phyloP scores from a whole-genome alignment of 1,140 invertebrate genomes.

The Calephelis virginiensis region DNA sequence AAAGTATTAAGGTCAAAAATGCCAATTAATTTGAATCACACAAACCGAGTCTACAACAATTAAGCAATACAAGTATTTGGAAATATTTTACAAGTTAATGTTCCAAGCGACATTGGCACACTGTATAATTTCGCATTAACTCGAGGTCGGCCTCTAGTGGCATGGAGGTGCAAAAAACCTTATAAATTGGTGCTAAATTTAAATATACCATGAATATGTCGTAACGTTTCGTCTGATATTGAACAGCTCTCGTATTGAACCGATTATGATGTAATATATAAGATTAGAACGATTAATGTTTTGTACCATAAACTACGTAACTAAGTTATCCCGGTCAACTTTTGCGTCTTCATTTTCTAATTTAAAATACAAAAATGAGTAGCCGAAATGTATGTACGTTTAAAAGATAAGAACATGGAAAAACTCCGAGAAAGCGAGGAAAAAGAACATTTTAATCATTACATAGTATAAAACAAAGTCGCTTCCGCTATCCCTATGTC shows the following conservation, averaged over 20 bases:
- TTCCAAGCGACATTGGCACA: neutral
- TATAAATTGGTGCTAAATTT: constrained; percentile 17
- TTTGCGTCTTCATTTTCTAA: no score
- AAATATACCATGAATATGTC: constrained; percentile 5
- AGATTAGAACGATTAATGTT: neutral
- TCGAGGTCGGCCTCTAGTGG: constrained; percentile 1
- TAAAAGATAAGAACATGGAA: no score
- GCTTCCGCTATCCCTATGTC: no score
- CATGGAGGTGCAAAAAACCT: constrained; percentile 10
- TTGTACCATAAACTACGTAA: no score
- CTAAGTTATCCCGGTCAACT: no score
- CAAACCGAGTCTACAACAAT: neutral
- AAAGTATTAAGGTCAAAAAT: no score
- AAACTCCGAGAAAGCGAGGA: no score
- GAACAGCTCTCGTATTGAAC: neutral
- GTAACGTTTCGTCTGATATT: neutral
- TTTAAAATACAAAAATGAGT: no score
- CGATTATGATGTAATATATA: neutral
- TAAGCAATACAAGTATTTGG: constrained; percentile 2
- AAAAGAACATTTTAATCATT: no score
- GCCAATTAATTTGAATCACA: no score
- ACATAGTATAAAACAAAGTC: no score
- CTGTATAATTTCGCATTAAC: constrained; percentile 10
- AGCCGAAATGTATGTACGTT: no score
- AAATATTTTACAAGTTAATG: constrained; percentile 6